Evolutionary conservation across 2,888 invertebrate species (phyloP).

Genomic region (Melipona beecheii): DNA sequence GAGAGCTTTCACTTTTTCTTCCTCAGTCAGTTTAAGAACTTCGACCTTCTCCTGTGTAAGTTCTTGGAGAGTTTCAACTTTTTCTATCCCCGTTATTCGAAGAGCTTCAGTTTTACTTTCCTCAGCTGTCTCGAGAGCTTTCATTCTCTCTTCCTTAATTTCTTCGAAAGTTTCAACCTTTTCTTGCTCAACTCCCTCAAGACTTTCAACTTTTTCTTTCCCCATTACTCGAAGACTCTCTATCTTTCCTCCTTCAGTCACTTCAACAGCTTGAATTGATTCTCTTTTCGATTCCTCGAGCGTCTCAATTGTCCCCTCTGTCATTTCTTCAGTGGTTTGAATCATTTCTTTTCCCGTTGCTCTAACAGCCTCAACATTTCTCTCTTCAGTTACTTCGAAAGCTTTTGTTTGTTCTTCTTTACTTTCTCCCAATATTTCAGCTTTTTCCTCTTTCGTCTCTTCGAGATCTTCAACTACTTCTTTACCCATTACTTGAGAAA

Average conservation of each 20-base stretch:
- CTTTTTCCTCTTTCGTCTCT: accelerated
- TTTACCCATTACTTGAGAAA: background rate
- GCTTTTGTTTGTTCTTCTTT: background rate
- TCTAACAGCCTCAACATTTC: accelerated
- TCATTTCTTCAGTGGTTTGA: background rate
- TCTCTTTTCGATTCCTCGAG: background rate
- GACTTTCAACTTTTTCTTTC: background rate
- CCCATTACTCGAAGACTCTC: background rate
- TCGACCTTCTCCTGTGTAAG: background rate
- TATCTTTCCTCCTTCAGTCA: background rate
- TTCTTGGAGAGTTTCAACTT: background rate
- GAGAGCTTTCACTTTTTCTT: background rate
- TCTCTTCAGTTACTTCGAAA: background rate
- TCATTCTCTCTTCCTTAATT: background rate
- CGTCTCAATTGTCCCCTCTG: background rate
- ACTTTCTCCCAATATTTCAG: background rate
- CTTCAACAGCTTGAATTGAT: background rate
- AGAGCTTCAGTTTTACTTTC: background rate
- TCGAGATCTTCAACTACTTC: background rate
- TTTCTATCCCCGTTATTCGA: background rate
- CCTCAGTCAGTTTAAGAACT: background rate
- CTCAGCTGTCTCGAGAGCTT: background rate
- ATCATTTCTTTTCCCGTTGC: background rate
- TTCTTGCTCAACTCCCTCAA: accelerated
- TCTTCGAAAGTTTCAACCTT: background rate